These are phyloP conservation scores for Alces alces DNA, from an alignment of 2,113 vertebrate genomes.

Conservation along the genomic window DNA sequence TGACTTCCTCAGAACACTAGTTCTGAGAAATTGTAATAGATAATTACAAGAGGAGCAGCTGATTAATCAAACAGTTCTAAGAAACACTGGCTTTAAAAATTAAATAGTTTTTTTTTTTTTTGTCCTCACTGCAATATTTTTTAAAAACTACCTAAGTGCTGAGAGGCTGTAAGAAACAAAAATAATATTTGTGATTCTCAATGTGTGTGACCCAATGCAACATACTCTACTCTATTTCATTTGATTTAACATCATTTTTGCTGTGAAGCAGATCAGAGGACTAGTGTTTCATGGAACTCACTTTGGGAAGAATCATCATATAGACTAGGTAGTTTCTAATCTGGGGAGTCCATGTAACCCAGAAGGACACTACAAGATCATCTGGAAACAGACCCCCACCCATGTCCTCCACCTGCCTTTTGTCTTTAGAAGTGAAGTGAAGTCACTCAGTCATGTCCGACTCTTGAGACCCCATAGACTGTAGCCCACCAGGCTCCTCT, in stretches of 20 bases:
- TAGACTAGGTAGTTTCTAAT: background rate
- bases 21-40: background rate
- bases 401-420: background rate
- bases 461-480: background rate
- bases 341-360: too few species aligned
- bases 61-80: background rate
- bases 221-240: background rate
- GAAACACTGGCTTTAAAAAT: conserved; percentile 17
- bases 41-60: background rate
- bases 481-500: background rate
- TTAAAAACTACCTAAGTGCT: background rate
- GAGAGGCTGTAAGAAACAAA: background rate
- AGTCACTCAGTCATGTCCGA: fast-evolving
- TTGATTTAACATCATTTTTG: background rate
- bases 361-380: background rate
- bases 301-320: background rate
- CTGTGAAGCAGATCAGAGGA: background rate
- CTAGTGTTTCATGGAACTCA: background rate
- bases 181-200: background rate
- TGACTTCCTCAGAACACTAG: background rate
- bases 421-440: background rate
- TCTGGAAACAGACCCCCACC: background rate
- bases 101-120: background rate
- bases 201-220: background rate
- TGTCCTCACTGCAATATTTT: background rate